phyloP scores from a whole-genome alignment of 23 tunicate species.

The Halocynthia aurantium region DNA sequence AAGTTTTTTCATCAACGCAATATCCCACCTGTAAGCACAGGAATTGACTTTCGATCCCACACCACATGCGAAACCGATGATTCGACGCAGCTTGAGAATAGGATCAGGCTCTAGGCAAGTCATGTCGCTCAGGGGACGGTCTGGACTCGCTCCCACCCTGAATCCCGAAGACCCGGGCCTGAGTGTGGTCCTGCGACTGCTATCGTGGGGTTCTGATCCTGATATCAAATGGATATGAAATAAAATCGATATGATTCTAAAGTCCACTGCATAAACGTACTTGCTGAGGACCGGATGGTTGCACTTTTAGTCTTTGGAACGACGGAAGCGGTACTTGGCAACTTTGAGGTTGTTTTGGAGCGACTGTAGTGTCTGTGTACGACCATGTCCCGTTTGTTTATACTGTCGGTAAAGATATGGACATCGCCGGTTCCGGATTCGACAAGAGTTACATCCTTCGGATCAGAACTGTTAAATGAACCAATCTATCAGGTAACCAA shows the following conservation, averaged over 20 bases:
- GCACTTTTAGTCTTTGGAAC: constrained; percentile 38
- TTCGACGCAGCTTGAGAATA: constrained; percentile 40
- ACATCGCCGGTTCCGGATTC: constrained; percentile 62
- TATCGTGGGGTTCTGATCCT: background rate
- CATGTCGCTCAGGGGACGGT: constrained; percentile 4
- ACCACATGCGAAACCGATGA: constrained; percentile 69
- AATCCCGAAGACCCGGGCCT: constrained; percentile 6
- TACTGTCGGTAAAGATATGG: constrained; percentile 56
- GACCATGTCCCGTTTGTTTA: constrained; percentile 37
- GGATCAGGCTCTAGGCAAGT: constrained; percentile 52
- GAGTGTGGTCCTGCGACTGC: background rate
- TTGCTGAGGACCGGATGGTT: constrained; percentile 18
- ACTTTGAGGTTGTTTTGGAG: constrained; percentile 4
- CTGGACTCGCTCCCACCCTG: background rate
- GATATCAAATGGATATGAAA: background rate
- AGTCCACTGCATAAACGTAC: background rate
- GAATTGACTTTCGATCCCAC: background rate
- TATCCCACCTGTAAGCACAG: constrained; percentile 22
- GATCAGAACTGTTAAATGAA: constrained; percentile 44
- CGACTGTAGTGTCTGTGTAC: constrained; percentile 63
- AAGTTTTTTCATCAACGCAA: background rate
- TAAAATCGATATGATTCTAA: background rate
- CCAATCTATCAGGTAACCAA: background rate
- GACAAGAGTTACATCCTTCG: constrained; percentile 40
- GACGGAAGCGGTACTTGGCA: constrained; percentile 38